Base-by-base conservation (phyloP, 2,888 invertebrate genomes). In the Magallana nippona region DNA sequence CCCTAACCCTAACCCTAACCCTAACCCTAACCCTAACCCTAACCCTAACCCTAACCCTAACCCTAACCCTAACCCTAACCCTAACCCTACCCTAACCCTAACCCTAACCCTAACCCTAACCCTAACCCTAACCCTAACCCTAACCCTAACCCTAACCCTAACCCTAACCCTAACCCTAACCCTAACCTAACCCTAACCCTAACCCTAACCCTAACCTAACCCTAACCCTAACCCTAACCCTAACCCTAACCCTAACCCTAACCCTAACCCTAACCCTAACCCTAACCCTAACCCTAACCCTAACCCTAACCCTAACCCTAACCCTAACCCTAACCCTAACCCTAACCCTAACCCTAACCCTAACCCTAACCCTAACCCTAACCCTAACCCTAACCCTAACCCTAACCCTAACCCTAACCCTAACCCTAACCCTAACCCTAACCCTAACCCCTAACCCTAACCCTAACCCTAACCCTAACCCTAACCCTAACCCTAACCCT, bases 401-500 rank as follows among this genome's bases (percentile, higher is more conserved):
- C 80, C 83, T 83, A 83, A 79, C 83, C 83, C 80, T 77, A 83
- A 79, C 83, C 83, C 83, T 78, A 63, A 84, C 82, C 84, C 82
- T 77, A 78, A 78, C 78, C 78, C 56, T 78, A 81, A 82, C 81
- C 84, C 82, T 78, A 81, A 78, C 81, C 84, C 82, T 60, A 78
- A 82, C 80, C 81, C 77, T 81, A 55, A 55, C 84, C 82, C 32
- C 3, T 82, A 86, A 83, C 84, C 86, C 83, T 81, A 88, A 81
- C 86, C 60, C 17, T 13, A 86, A 84, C 86, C 84, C 83, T 83
- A 83, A 86, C 86, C 86, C 86, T 86, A 86, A 85, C 86, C 86
- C 86, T 86, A 86, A 85, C 86, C 84, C 86, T 83, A 82, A 86
- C 82, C 84, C 82, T 82, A 79, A 86, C 63, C 83, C 85, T 85